phyloP scores from a whole-genome alignment of 2,797 vertebrate species.

The Cirrhinus mrigala region DNA sequence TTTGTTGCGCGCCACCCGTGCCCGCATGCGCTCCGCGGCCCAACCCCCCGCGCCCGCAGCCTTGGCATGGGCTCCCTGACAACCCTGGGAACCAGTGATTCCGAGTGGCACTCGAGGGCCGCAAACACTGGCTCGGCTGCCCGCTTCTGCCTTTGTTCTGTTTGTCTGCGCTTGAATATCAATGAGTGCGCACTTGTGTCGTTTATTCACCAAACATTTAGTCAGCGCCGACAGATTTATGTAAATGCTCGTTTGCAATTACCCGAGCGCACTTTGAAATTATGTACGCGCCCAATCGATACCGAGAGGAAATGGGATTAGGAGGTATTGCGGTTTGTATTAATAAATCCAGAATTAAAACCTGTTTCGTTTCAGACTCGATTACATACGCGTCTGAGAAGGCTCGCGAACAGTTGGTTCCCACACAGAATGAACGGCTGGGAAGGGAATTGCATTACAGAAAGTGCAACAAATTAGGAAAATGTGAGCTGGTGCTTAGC shows the following conservation, averaged over 20 bases:
- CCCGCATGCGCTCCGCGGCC: conserved; percentile 13
- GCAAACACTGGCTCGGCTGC: conserved; percentile 65
- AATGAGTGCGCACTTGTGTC: conserved; percentile 63
- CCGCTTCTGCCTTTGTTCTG: conserved; percentile 64
- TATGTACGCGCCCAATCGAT: conserved; percentile 37
- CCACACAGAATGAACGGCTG: conserved; percentile 34
- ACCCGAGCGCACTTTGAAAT: conserved; percentile 33
- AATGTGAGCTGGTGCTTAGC: conserved; percentile 1
- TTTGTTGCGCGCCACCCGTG: conserved; percentile 18
- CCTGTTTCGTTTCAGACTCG: conserved; percentile 14
- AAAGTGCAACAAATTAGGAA: conserved; percentile 4
- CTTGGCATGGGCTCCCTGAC: conserved; percentile 63
- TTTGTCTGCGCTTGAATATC: conserved; percentile 63
- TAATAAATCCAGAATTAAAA: conserved; percentile 46
- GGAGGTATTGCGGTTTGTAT: conserved; percentile 48
- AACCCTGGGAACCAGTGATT: conserved; percentile 67
- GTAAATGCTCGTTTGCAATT: conserved; percentile 52
- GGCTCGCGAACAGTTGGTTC: conserved; percentile 9
- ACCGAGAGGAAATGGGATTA: conserved; percentile 49
- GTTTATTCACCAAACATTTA: conserved; percentile 65
- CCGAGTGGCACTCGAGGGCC: conserved; percentile 67
- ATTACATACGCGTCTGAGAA: not conserved
- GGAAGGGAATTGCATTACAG: conserved; percentile 16
- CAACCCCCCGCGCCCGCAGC: conserved; percentile 51
- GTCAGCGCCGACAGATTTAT: conserved; percentile 61